Conservation (phyloP, 2,113 vertebrate genomes). For the Eleginops maclovinus region DNA sequence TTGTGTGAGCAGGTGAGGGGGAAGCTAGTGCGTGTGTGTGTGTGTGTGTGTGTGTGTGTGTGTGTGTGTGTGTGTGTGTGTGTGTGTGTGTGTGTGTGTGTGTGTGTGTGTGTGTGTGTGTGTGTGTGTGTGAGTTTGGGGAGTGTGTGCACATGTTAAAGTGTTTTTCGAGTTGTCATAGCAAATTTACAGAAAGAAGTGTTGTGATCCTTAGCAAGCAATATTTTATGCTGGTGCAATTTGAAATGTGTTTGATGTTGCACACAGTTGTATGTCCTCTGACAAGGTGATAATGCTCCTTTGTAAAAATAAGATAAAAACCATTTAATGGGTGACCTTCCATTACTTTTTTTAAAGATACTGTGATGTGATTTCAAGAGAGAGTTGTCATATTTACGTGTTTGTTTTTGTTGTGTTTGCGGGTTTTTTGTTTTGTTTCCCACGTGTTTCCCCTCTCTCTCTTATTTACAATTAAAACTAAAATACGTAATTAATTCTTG, state of each 20-base stretch:
- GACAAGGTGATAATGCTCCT: slow-evolving; percentile 36
- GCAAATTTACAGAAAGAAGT: slow-evolving; percentile 66
- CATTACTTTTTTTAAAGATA: slow-evolving; percentile 44
- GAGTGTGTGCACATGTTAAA: slow-evolving; percentile 65
- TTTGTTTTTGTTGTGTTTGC: slow-evolving; percentile 46
- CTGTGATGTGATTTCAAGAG: slow-evolving; percentile 45
- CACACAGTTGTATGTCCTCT: slow-evolving; percentile 47
- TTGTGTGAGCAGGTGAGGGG: slow-evolving; percentile 62
- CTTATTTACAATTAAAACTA: slow-evolving; percentile 55
- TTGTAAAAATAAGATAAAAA: slow-evolving; percentile 42
- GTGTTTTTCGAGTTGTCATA: slow-evolving; percentile 64
- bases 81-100: too few relatives aligned
- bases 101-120: too few relatives aligned
- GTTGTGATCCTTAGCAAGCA: slow-evolving; percentile 52
- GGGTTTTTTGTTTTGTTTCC: too few relatives aligned
- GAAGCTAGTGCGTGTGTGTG: slow-evolving; percentile 21
- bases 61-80: too few relatives aligned
- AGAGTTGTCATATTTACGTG: slow-evolving; percentile 44
- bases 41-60: slow-evolving; percentile 15
- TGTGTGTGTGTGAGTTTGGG: slow-evolving; percentile 7
- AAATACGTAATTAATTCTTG: slow-evolving; percentile 57
- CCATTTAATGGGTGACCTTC: slow-evolving; percentile 68
- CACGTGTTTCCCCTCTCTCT: slow-evolving; percentile 20
- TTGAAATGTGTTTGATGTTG: slow-evolving; percentile 64
- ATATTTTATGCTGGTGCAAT: slow-evolving; percentile 56